Percentiles rank a stretch among this genome's conserved stretches.
Evolutionary conservation across 2,888 invertebrate genomes (phyloP).

Genomic region (Fragum whitleyi): DNA sequence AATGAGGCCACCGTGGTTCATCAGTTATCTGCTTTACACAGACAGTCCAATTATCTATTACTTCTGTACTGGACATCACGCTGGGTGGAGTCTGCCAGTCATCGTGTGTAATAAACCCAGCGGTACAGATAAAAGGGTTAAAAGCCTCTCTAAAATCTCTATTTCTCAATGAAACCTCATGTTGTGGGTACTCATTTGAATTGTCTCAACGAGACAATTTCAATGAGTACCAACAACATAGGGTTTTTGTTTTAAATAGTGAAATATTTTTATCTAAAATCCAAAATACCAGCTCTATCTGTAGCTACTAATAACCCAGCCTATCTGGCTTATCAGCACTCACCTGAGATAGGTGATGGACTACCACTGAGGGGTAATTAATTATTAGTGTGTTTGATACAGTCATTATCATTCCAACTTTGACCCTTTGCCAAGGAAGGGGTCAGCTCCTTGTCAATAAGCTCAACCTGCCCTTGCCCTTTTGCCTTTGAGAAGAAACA

Average conservation of each 20-base stretch:
- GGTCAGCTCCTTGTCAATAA: not conserved
- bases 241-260: too few species aligned
- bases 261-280: too few species aligned
- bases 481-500: too few species aligned
- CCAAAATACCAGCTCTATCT: too few species aligned
- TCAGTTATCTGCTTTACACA: not conserved
- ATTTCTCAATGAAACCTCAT: too few species aligned
- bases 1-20: not conserved
- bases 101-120: too few species aligned
- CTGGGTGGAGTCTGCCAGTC: constrained; percentile 22
- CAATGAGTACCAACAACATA: too few species aligned
- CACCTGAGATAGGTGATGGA: constrained; percentile 14
- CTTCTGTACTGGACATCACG: constrained; percentile 21
- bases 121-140: too few species aligned
- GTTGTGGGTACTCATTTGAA: too few species aligned
- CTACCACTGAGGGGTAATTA: constrained; percentile 2
- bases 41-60: not conserved
- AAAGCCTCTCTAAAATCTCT: too few species aligned
- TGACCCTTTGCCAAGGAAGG: not conserved
- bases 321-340: constrained; percentile 11
- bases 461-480: too few species aligned
- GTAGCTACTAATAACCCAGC: constrained; percentile 20
- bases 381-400: not conserved
- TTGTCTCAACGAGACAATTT: too few species aligned
- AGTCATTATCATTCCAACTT: not conserved